phyloP scores from a whole-genome alignment of 2,113 vertebrate species.

The Lepisosteus osseus region DNA sequence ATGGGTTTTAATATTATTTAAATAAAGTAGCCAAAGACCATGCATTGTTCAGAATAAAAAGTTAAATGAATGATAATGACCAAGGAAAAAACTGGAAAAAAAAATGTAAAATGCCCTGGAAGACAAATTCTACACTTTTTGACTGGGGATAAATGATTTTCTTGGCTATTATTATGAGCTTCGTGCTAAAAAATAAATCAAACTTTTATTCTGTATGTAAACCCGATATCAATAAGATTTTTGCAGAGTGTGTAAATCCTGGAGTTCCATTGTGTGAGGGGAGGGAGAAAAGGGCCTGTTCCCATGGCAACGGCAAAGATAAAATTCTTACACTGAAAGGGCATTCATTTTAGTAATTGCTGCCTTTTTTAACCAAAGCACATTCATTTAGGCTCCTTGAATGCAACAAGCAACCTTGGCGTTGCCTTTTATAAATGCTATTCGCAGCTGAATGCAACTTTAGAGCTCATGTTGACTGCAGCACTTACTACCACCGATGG shows the following conservation, averaged over 20 bases:
- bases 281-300: conserved; percentile 58
- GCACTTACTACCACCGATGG: conserved; percentile 16
- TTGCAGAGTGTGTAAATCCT: conserved; percentile 61
- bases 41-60: too few species aligned
- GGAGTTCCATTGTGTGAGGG: conserved; percentile 65
- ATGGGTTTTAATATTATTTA: too few species aligned
- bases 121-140: too few species aligned
- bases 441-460: conserved; percentile 28
- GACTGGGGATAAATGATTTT: too few species aligned
- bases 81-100: too few species aligned
- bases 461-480: conserved; percentile 24
- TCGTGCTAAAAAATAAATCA: conserved; percentile 12
- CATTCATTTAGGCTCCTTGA: conserved; percentile 62
- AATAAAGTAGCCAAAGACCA: too few species aligned
- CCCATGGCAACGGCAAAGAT: conserved; percentile 80
- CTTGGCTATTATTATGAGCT: neutral
- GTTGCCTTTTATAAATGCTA: conserved; percentile 32
- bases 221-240: conserved; percentile 53
- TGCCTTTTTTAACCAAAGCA: conserved; percentile 66
- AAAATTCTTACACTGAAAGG: conserved; percentile 80
- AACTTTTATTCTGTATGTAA: conserved; percentile 33
- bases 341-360: conserved; percentile 80
- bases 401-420: conserved; percentile 59
- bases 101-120: too few species aligned
- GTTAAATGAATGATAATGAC: too few species aligned